Evolutionary conservation across 2,797 vertebrate genomes (phyloP).

Genomic region (Hyperoplus immaculatus): DNA sequence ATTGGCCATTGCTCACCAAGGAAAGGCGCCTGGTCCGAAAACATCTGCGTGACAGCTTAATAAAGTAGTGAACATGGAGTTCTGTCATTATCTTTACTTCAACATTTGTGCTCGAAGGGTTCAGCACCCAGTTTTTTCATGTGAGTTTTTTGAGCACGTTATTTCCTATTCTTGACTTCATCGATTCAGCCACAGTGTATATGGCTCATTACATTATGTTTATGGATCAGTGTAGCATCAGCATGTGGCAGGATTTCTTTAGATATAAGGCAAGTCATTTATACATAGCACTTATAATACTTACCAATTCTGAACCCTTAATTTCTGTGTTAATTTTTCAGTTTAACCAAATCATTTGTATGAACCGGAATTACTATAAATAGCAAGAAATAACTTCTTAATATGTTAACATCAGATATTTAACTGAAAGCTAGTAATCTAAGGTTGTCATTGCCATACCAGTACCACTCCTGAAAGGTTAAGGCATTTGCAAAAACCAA

Average conservation of each 20-base stretch:
- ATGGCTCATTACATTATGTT: background rate
- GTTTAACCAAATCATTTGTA: background rate
- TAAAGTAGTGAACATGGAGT: no score
- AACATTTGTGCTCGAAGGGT: no score
- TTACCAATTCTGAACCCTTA: background rate
- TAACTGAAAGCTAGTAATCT: background rate
- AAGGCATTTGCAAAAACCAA: background rate
- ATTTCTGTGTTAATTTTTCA: background rate
- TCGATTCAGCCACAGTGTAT: background rate
- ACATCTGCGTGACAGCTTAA: no score
- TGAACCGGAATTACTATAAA: background rate
- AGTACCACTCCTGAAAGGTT: background rate
- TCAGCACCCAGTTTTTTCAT: no score
- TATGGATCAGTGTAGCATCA: background rate
- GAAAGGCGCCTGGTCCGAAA: no score
- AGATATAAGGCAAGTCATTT: constrained; percentile 3
- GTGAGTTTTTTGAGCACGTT: no score
- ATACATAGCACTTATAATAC: background rate
- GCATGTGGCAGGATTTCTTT: background rate
- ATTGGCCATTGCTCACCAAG: background rate
- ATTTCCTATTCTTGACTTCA: background rate
- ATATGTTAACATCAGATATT: background rate
- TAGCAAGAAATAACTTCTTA: background rate
- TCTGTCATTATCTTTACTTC: no score
- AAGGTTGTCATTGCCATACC: background rate